Evolutionary conservation across 2,113 vertebrate species (phyloP).

Genomic region (Paramisgurnus dabryanus): DNA sequence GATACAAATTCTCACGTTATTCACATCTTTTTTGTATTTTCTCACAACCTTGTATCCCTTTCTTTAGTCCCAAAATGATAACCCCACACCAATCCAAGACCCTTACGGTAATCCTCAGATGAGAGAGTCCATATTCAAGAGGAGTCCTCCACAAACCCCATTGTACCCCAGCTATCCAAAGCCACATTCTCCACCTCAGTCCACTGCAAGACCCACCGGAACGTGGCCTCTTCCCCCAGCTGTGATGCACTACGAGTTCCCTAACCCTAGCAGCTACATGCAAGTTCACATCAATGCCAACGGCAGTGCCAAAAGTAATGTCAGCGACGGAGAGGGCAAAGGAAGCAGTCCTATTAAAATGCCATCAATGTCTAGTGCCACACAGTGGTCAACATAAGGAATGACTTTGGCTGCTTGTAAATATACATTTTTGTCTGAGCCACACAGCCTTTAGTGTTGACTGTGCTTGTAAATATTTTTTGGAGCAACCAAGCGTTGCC

Average conservation of each 20-base stretch:
- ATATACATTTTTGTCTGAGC: neutral
- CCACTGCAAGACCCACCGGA: slow-evolving; percentile 37
- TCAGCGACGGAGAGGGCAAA: neutral
- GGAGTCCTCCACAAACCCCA: slow-evolving; percentile 56
- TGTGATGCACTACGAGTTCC: slow-evolving; percentile 59
- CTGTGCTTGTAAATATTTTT: slow-evolving; percentile 25
- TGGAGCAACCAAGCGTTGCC: neutral
- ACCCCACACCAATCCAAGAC: slow-evolving; percentile 51
- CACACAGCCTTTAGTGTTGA: neutral
- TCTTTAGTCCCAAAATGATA: slow-evolving; percentile 63
- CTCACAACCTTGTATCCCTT: neutral
- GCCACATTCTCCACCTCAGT: slow-evolving; percentile 36
- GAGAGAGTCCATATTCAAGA: slow-evolving; percentile 62
- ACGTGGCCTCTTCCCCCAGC: slow-evolving; percentile 60
- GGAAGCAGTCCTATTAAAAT: slow-evolving; percentile 42
- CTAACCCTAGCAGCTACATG: slow-evolving; percentile 51
- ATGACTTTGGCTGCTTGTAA: slow-evolving; percentile 39
- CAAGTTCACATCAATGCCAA: neutral
- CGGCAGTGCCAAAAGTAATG: slow-evolving; percentile 31
- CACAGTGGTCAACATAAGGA: slow-evolving; percentile 55
- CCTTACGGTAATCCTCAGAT: slow-evolving; percentile 59
- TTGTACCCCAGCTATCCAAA: slow-evolving; percentile 58
- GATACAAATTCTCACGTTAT: slow-evolving; percentile 48
- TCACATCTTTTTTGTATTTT: neutral
- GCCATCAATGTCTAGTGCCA: slow-evolving; percentile 8